Evolutionary conservation across 35 echinoderm and acorn worm genomes (phyloP).

Genomic region (Lytechinus variegatus): DNA sequence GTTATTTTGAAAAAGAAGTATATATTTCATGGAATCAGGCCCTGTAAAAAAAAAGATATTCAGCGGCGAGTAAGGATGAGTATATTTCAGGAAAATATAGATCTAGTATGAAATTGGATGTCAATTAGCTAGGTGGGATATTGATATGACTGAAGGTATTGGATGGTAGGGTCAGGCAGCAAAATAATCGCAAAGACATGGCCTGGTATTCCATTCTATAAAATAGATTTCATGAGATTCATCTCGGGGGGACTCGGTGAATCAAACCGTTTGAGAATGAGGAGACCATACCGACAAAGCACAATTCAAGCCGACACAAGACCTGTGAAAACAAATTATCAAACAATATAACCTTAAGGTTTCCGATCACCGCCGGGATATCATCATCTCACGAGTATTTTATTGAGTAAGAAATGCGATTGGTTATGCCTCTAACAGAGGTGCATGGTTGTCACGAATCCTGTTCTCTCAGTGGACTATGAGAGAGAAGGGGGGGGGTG

Average conservation of each 20-base stretch:
- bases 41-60: too few relatives aligned
- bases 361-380: slow-evolving; percentile 15
- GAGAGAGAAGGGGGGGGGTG: neutral
- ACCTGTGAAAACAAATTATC: slow-evolving; percentile 19
- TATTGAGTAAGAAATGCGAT: neutral
- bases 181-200: neutral
- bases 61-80: too few relatives aligned
- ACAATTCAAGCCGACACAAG: neutral
- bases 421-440: neutral
- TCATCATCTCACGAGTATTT: neutral
- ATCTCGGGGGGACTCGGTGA: neutral
- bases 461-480: neutral
- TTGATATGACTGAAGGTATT: neutral
- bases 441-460: neutral
- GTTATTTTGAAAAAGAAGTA: too few relatives aligned
- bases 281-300: neutral
- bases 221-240: neutral
- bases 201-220: neutral
- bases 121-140: too few relatives aligned
- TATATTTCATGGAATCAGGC: too few relatives aligned
- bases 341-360: slow-evolving; percentile 3
- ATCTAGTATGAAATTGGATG: too few relatives aligned
- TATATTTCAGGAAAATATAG: too few relatives aligned
- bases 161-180: neutral
- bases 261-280: neutral